Evolutionary conservation across 92 coral and sea anemone genomes (phyloP).

Genomic region (Siderastrea radians): DNA sequence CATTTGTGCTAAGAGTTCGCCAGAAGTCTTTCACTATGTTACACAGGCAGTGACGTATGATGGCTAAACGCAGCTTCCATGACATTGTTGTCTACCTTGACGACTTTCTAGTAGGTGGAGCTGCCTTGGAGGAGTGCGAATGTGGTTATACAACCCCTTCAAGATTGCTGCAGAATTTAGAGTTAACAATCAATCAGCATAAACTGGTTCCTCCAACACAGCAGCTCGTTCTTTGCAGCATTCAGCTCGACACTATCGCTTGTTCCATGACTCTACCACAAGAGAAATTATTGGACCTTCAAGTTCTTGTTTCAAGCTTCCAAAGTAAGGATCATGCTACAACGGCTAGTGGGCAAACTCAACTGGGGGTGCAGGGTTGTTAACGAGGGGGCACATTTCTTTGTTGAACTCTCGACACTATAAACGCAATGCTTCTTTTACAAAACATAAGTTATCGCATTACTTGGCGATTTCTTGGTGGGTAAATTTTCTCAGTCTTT

Average conservation of each 20-base stretch:
- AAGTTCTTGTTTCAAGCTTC: background rate
- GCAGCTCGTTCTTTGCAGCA: background rate
- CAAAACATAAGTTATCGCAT: background rate
- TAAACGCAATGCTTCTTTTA: background rate
- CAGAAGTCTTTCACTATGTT: constrained; percentile 28
- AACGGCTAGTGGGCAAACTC: background rate
- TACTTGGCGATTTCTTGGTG: background rate
- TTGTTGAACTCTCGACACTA: background rate
- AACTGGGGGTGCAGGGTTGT: background rate
- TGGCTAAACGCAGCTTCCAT: background rate
- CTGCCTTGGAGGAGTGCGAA: background rate
- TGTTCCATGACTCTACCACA: background rate
- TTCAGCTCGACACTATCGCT: background rate
- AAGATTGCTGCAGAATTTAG: constrained; percentile 1
- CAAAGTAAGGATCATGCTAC: background rate
- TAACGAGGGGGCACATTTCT: background rate
- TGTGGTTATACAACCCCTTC: background rate
- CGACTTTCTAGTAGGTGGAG: too few relatives aligned
- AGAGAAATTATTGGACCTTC: background rate
- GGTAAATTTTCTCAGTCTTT: background rate
- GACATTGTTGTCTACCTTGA: background rate
- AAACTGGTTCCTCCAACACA: constrained; percentile 4
- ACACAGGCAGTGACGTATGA: background rate
- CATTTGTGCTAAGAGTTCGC: constrained; percentile 13
- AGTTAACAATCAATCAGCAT: constrained; percentile 15